Conservation (phyloP, 2,888 invertebrate species). For the Elmis aenea region DNA sequence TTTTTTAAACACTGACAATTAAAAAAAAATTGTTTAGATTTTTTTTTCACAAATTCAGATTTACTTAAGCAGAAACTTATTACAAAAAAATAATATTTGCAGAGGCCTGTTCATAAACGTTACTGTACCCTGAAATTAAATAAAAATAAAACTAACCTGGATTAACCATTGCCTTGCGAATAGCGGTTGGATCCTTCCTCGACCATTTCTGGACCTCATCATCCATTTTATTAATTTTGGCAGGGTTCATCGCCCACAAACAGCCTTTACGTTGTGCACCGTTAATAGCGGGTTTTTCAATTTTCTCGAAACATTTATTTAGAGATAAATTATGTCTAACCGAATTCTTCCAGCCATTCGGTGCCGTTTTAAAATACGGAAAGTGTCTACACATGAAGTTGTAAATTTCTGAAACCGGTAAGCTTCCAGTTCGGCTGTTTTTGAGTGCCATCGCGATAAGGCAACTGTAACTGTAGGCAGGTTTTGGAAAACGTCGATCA, state of each 20-base stretch:
- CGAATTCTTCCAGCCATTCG: constrained; percentile 98
- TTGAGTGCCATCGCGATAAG: constrained; percentile 97
- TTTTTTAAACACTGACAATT: too few species aligned
- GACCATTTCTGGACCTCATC: constrained; percentile 98
- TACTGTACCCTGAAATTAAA: too few species aligned
- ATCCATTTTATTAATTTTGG: constrained; percentile 93
- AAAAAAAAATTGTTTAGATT: too few species aligned
- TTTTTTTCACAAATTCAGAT: too few species aligned
- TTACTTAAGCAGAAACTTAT: neutral
- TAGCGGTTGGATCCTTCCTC: constrained; percentile 88
- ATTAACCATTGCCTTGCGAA: constrained; percentile 89
- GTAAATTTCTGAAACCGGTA: constrained; percentile 97
- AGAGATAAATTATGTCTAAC: constrained; percentile 94
- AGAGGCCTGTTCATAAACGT: too few species aligned
- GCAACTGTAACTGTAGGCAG: constrained; percentile 96
- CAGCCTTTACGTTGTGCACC: constrained; percentile 84
- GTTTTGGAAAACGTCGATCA: constrained; percentile 79
- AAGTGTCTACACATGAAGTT: constrained; percentile 99
- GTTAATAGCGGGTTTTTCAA: constrained; percentile 88
- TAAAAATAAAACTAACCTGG: constrained; percentile 62
- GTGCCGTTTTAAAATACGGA: constrained; percentile 97
- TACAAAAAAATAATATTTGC: neutral
- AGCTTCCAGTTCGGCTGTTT: constrained; percentile 88
- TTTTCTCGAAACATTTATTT: constrained; percentile 98
- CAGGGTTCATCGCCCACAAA: constrained; percentile 95